Conservation (phyloP, 2,113 vertebrate genomes). For the Balaeniceps rex region DNA sequence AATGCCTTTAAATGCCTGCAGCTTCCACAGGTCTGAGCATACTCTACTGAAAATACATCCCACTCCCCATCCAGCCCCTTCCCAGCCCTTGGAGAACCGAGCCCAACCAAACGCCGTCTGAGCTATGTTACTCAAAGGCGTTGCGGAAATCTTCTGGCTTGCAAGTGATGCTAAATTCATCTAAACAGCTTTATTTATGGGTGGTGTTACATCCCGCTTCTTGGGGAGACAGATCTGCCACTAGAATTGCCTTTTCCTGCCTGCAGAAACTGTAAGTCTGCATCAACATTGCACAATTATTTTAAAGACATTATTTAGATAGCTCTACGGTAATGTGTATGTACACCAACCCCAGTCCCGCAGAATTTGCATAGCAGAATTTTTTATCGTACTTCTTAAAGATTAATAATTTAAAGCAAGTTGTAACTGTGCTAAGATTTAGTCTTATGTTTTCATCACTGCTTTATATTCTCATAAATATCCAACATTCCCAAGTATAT, state of each 20-base stretch:
- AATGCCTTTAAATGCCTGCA: background rate
- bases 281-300: background rate
- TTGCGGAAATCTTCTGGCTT: background rate
- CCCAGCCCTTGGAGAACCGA: background rate
- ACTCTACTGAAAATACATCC: background rate
- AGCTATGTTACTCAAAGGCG: background rate
- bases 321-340: background rate
- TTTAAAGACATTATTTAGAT: slow-evolving; percentile 26
- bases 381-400: slow-evolving; percentile 52
- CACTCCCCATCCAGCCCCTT: background rate
- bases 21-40: background rate
- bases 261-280: background rate
- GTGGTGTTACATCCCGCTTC: background rate
- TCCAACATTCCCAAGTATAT: slow-evolving; percentile 46
- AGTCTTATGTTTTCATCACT: slow-evolving; percentile 54
- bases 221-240: background rate
- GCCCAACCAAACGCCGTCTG: background rate
- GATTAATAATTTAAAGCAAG: slow-evolving; percentile 72
- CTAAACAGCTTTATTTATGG: slow-evolving; percentile 1
- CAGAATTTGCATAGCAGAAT: slow-evolving; percentile 41
- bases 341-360: background rate
- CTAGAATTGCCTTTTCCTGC: slow-evolving; percentile 15
- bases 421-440: slow-evolving; percentile 61
- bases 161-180: background rate
- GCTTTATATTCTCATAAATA: slow-evolving; percentile 66